Conservation (phyloP, 2,797 vertebrate genomes). For the Neosalanx taihuensis region DNA sequence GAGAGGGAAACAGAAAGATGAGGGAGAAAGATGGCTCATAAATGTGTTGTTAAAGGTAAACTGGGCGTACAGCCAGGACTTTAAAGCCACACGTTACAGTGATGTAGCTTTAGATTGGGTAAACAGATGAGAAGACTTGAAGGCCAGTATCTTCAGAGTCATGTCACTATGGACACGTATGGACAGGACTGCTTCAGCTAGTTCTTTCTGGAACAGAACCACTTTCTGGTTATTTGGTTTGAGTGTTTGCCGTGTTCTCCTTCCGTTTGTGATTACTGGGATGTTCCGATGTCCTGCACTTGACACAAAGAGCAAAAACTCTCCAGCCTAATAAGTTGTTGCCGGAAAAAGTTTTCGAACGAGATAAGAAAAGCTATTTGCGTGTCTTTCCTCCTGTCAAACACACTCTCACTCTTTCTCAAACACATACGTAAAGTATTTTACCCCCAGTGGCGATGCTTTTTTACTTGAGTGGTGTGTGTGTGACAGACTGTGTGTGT, state of each 20-base stretch:
- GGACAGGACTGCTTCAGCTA: slow-evolving; percentile 34
- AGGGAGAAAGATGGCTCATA: slow-evolving; percentile 67
- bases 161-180: slow-evolving; percentile 45
- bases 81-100: slow-evolving; percentile 70
- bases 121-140: slow-evolving; percentile 66
- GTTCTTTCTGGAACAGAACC: slow-evolving; percentile 47
- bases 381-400: too few species aligned
- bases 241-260: too few species aligned
- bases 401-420: too few species aligned
- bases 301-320: too few species aligned
- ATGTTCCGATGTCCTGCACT: too few species aligned
- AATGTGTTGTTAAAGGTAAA: slow-evolving; percentile 65
- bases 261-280: too few species aligned
- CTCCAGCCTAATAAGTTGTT: too few species aligned
- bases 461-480: slow-evolving; percentile 66
- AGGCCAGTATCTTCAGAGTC: slow-evolving; percentile 52
- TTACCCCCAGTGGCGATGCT: slow-evolving; percentile 57
- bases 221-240: too few species aligned
- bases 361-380: too few species aligned
- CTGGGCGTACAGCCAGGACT: slow-evolving; percentile 67
- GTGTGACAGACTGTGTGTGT: slow-evolving; percentile 21
- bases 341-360: too few species aligned
- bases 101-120: slow-evolving; percentile 68
- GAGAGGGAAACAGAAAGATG: slow-evolving; percentile 46
- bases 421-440: slow-evolving; percentile 48